Percentiles rank a stretch among this genome's conserved stretches.
These are phyloP conservation scores for Pomatorhinus ruficollis DNA, from an alignment of 2,113 vertebrate genomes.

Conservation along the genomic window DNA sequence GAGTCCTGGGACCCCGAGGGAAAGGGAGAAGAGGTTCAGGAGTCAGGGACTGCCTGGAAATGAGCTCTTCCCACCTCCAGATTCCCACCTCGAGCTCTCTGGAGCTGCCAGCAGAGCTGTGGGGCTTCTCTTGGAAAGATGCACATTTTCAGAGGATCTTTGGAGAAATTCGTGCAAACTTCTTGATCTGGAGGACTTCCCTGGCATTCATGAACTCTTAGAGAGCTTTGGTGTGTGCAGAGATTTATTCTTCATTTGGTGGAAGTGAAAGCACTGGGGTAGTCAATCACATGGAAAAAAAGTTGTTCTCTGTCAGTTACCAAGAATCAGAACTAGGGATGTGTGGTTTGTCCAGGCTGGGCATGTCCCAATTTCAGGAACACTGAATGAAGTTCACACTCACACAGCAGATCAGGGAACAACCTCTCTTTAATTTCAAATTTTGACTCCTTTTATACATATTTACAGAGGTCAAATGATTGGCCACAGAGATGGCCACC, in stretches of 20 bases:
- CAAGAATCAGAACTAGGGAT: background rate
- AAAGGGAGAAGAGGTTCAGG: background rate
- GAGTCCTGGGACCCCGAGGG: background rate
- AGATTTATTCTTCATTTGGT: background rate
- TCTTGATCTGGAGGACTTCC: background rate
- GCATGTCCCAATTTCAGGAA: too few relatives aligned
- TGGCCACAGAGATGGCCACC: too few relatives aligned
- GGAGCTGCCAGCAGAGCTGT: background rate
- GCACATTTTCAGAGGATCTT: background rate
- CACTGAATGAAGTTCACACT: too few relatives aligned
- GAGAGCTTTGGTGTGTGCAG: background rate
- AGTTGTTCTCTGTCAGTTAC: background rate
- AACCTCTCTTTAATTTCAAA: too few relatives aligned
- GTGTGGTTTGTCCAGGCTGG: too few relatives aligned
- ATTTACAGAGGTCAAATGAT: too few relatives aligned
- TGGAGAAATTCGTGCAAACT: background rate
- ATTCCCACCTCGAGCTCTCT: background rate
- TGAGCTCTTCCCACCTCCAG: background rate
- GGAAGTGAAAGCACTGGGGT: background rate
- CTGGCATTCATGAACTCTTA: background rate
- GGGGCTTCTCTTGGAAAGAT: background rate
- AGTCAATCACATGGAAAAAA: background rate
- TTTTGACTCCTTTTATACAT: too few relatives aligned
- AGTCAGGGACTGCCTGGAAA: background rate
- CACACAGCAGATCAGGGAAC: too few relatives aligned